Evolutionary conservation across 2,888 invertebrate genomes (phyloP).

Genomic region (Halictus ligatus): DNA sequence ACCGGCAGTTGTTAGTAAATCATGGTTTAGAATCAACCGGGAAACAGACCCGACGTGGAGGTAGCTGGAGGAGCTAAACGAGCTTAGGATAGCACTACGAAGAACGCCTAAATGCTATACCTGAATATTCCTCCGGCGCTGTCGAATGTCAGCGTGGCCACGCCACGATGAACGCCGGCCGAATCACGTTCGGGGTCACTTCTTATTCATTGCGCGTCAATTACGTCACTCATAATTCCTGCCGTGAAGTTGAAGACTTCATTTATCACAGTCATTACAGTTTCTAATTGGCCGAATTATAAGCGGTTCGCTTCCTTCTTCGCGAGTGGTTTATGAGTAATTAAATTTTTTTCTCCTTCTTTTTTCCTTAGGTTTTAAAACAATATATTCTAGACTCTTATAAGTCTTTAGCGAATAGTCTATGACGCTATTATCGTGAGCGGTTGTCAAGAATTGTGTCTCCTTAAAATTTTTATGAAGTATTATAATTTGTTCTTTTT

Average conservation of each 20-base stretch:
- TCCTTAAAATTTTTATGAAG: too few species aligned
- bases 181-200: neutral
- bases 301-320: neutral
- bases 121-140: slow-evolving; percentile 31
- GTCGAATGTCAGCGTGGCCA: neutral
- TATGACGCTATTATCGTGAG: too few species aligned
- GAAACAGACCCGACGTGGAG: slow-evolving; percentile 83
- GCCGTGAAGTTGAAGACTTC: neutral
- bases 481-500: too few species aligned
- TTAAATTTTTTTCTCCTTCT: neutral
- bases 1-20: slow-evolving; percentile 88
- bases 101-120: slow-evolving; percentile 82
- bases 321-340: neutral
- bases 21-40: slow-evolving; percentile 87
- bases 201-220: slow-evolving; percentile 4
- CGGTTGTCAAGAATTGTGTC: too few species aligned
- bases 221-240: slow-evolving; percentile 10
- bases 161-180: neutral
- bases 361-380: too few species aligned
- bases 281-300: neutral
- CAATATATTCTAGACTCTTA: too few species aligned
- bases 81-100: slow-evolving; percentile 81
- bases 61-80: slow-evolving; percentile 81
- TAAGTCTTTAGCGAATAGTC: too few species aligned
- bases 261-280: neutral